Percentiles rank a stretch among this genome's conserved stretches.
Evolutionary conservation across 2,888 invertebrate species (phyloP).

Genomic region (Melanargia galathea): DNA sequence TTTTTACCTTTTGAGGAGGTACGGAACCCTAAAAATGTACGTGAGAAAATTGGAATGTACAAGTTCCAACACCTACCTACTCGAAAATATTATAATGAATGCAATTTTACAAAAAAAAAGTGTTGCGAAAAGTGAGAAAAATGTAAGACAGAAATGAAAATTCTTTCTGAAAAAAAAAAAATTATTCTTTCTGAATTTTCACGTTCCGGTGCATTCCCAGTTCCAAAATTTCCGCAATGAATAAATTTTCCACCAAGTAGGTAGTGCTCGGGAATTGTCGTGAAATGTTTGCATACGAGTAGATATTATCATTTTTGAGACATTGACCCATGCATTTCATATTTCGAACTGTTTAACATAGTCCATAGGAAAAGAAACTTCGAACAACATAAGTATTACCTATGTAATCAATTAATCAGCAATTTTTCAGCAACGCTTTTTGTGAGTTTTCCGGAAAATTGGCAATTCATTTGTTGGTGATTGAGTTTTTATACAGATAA

Average conservation of each 20-base stretch:
- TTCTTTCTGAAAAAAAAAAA: slow-evolving; percentile 14
- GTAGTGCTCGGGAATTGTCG: neutral
- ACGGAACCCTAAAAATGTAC: too few species aligned
- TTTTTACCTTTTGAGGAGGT: too few species aligned
- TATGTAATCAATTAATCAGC: too few species aligned
- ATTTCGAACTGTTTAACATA: too few species aligned
- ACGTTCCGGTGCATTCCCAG: slow-evolving; percentile 3
- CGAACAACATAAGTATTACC: too few species aligned
- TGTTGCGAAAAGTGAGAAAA: neutral
- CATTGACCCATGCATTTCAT: too few species aligned
- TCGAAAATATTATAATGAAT: slow-evolving; percentile 24
- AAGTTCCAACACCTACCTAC: too few species aligned
- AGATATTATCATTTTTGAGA: neutral
- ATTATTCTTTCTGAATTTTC: slow-evolving; percentile 9
- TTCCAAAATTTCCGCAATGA: slow-evolving; percentile 15
- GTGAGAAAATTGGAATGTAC: neutral
- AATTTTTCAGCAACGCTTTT: too few species aligned
- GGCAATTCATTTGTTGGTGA: too few species aligned
- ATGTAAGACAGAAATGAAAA: slow-evolving; percentile 11
- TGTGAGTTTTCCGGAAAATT: too few species aligned
- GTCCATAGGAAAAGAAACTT: too few species aligned
- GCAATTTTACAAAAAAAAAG: slow-evolving; percentile 12
- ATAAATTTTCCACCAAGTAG: neutral
- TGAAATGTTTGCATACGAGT: neutral
- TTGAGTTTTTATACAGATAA: too few species aligned